Evolutionary conservation across 2,113 vertebrate genomes (phyloP).

Genomic region (Hippocampus abdominalis): DNA sequence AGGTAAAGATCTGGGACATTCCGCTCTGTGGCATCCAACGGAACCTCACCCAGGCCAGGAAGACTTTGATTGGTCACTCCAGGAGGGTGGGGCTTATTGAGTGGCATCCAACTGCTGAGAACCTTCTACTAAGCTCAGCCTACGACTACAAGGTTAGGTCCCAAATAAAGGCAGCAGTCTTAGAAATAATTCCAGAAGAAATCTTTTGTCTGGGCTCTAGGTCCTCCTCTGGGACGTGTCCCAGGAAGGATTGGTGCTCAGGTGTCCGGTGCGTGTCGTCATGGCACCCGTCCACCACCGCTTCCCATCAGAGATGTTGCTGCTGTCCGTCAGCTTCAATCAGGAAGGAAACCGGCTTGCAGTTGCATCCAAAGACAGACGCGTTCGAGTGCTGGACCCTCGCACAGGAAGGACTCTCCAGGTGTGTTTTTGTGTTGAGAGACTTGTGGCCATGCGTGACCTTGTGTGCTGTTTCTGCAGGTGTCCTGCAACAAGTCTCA

Average conservation of each 20-base stretch:
- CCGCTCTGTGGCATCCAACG: constrained; percentile 76
- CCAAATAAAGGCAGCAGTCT: not conserved
- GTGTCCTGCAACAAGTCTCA: constrained; percentile 77
- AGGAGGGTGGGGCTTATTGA: constrained; percentile 90
- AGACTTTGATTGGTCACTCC: constrained; percentile 81
- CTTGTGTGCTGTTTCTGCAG: constrained; percentile 56
- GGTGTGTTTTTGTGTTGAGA: constrained; percentile 51
- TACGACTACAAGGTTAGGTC: constrained; percentile 87
- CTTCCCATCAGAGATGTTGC: constrained; percentile 74
- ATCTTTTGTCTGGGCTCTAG: constrained; percentile 16
- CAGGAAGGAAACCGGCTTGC: constrained; percentile 84
- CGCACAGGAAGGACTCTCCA: constrained; percentile 77
- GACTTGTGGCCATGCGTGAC: not conserved
- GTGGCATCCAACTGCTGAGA: constrained; percentile 89
- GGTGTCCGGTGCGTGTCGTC: constrained; percentile 74
- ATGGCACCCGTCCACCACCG: constrained; percentile 58
- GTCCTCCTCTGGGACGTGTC: constrained; percentile 68
- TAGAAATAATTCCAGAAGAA: not conserved
- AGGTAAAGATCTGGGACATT: constrained; percentile 94
- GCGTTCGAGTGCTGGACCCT: constrained; percentile 83
- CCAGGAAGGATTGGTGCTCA: constrained; percentile 57
- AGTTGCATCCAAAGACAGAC: constrained; percentile 84
- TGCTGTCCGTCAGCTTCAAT: constrained; percentile 90
- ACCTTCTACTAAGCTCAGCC: constrained; percentile 86
- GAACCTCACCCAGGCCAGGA: constrained; percentile 76